Percentiles rank a stretch among this genome's conserved stretches.
These are phyloP conservation scores for Oithona nana DNA, from an alignment of 2,888 invertebrate genomes.

Conservation along the genomic window DNA sequence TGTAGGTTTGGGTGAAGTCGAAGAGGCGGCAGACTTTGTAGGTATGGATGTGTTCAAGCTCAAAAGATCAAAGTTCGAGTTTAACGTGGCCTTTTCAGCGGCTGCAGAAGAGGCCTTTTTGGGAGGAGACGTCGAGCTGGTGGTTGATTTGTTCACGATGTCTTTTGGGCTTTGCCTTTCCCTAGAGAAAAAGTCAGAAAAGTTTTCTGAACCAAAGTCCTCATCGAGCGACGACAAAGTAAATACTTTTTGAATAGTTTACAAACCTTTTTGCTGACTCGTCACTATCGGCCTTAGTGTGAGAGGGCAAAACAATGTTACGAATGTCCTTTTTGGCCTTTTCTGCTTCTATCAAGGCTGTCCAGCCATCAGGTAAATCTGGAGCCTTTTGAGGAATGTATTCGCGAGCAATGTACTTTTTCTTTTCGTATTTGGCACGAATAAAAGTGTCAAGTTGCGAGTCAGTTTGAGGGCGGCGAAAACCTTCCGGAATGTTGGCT, in stretches of 20 bases:
- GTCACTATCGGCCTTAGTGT: background rate
- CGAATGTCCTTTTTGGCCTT: constrained; percentile 9
- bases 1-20: too few relatives aligned
- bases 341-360: background rate
- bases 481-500: constrained; percentile 85
- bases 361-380: constrained; percentile 9
- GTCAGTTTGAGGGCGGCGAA: constrained; percentile 82
- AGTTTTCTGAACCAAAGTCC: too few relatives aligned
- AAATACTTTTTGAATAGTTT: too few relatives aligned
- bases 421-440: constrained; percentile 93
- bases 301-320: background rate
- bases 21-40: too few relatives aligned
- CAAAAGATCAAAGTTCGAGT: background rate
- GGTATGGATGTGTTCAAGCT: background rate
- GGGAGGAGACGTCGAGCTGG: background rate
- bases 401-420: constrained; percentile 91
- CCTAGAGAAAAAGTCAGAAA: too few relatives aligned
- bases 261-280: background rate
- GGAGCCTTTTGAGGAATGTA: constrained; percentile 56
- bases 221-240: background rate
- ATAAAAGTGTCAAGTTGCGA: constrained; percentile 86
- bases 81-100: too few relatives aligned
- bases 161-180: background rate
- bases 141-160: background rate
- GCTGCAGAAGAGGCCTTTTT: background rate